Conservation (phyloP, 2,113 vertebrate genomes). For the Meles meles region DNA sequence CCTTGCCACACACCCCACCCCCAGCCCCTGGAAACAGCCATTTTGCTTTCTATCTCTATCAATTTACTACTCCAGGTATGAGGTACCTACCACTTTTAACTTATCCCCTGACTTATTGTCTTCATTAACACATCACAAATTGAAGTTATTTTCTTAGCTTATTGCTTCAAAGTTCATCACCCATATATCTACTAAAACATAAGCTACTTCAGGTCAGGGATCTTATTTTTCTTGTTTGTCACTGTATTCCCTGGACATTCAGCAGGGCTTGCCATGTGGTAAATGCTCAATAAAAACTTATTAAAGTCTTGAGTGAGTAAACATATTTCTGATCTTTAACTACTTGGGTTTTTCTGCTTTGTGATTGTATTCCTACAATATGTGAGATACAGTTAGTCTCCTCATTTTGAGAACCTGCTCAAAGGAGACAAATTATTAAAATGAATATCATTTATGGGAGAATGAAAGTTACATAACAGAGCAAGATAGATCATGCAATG, state of each 20-base stretch:
- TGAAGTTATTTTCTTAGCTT: not conserved
- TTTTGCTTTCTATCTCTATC: not conserved
- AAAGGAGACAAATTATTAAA: not conserved
- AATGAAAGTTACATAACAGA: not conserved
- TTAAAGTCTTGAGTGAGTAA: not conserved
- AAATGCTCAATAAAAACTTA: not conserved
- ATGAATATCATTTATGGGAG: not conserved
- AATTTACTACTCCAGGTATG: not conserved
- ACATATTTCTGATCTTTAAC: not conserved
- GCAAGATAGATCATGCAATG: not conserved
- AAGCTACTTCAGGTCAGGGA: not conserved
- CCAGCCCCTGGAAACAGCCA: not conserved
- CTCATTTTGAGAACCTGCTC: not conserved
- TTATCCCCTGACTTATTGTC: not conserved
- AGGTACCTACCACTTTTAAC: not conserved
- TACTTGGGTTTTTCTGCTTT: not conserved
- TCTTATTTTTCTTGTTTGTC: not conserved
- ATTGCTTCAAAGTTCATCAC: not conserved
- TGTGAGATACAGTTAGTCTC: not conserved
- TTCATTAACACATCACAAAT: not conserved
- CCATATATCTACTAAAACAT: not conserved
- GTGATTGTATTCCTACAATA: not conserved
- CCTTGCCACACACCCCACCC: not conserved
- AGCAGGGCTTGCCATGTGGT: too few species aligned
- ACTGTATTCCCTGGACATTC: not conserved